Base-by-base conservation (phyloP, 1,140 invertebrate genomes). In the Oedothorax gibbosus region DNA sequence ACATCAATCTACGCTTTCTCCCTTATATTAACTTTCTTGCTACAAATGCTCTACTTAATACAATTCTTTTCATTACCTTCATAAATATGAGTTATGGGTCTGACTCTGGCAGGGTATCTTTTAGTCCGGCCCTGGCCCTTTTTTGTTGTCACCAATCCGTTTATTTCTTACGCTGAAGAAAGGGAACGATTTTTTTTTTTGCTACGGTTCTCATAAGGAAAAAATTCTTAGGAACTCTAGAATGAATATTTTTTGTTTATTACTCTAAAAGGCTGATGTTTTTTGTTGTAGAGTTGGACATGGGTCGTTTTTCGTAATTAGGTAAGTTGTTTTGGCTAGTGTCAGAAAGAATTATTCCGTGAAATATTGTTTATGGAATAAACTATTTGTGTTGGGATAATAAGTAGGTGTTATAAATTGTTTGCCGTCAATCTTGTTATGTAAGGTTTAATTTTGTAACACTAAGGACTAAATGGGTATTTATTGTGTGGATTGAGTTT, bases 61-160 rank as follows among this genome's bases (percentile, higher is more conserved):
- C 60, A 18, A 35, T 54, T 54, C 20, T 64, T 77, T 77, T 65
- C 75, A 65, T 77, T 77, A 77, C 57, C 35, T 8, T 60, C 21
- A 68, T 68, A 68, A 79, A 68, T 21, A 79, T 66, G 64, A 79
- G 77, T 79, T 79, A 79, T 79, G 62, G 51, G 62, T 11, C 2
- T 49, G 18, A 64, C 66, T 14, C 54, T 66, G 77, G 62, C 77
- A 62, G 18, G 66, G 49, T 18, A 79, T 79, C 56, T 18, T 35
- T 75, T 60, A 21, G 60, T 50, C 65, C 77, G 11, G 53, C 77
- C 77, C 51, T 79, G 77, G 66, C 77, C 77, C 49, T 49, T 20
- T 79, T 79, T 68, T 68, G 60, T 65, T 77, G 60, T 64, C 57
- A 77, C 35, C 49, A n/a, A 51, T 77, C 14, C 57, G 57, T 65